Base-by-base conservation (phyloP, 2,888 invertebrate genomes). In the Pterostichus madidus region DNA sequence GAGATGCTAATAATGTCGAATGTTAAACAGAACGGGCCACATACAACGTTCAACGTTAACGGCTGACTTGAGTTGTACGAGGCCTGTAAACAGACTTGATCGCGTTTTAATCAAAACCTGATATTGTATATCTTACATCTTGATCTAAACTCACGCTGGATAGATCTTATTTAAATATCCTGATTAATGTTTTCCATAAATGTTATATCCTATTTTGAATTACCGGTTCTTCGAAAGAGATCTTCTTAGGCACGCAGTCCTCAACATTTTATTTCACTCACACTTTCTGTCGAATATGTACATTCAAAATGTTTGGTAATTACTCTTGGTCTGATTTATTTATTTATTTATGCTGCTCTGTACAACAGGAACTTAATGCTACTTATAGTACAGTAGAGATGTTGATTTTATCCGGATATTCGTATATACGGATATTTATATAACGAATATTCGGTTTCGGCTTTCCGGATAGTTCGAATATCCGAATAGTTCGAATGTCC, bases 61-160 rank as follows among this genome's bases (percentile, higher is more conserved):
- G 39, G 39, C 7, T 39, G 59, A 24, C 24, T 59, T 6, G 17
- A 59, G 15, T 15, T 59, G 15, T 24, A 75, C 39, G 39, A 39
- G 39, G 39, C 39, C 10, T 24, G 17, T 75, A 75, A 32, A 46
- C 52, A 44, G 44, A 44, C 59, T 78, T 32, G 61, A 78, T 78
- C 46, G 59, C 39, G n/a, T 35, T 78, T 59, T 78, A 78, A 78
- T 78, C 78, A 78, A 61, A 77, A 35, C 78, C 24, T 75, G 75
- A 75, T 75, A 75, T 31, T 75, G 35, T 15, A 61, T 61, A 59
- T 78, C 75, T 75, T 35, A 61, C 46, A 78, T 78, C 78, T 78
- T 35, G 59, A 61, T 78, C 59, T 59, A 5, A 71, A 17, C 31
- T 56, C 11, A n/a, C 15, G 39, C 15, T 73, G 52, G 13, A 13